Conservation (phyloP, 2,888 invertebrate species). For the Myopa tessellatipennis region DNA sequence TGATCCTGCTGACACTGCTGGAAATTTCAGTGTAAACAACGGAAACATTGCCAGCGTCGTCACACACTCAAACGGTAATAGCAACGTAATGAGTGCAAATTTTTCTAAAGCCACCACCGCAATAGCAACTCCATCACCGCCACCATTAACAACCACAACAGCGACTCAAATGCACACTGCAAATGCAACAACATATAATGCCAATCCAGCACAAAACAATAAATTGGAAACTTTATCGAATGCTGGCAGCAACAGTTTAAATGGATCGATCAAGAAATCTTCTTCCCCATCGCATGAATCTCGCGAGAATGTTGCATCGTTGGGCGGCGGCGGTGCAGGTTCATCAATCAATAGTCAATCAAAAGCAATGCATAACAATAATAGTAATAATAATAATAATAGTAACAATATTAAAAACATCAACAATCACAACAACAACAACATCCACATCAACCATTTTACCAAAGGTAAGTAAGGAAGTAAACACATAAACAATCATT, state of each 20-base stretch:
- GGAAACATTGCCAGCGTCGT: slow-evolving; percentile 40
- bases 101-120: slow-evolving; percentile 33
- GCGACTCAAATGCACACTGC: slow-evolving; percentile 2
- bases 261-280: slow-evolving; percentile 40
- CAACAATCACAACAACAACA: slow-evolving; percentile 44
- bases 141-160: slow-evolving; percentile 40
- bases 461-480: slow-evolving; percentile 57
- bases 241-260: slow-evolving; percentile 45
- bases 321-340: slow-evolving; percentile 60
- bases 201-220: not conserved
- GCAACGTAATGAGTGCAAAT: slow-evolving; percentile 42
- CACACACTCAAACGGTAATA: slow-evolving; percentile 37
- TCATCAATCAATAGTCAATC: slow-evolving; percentile 64
- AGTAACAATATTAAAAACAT: slow-evolving; percentile 51
- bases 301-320: slow-evolving; percentile 62
- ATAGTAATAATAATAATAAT: slow-evolving; percentile 48
- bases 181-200: not conserved
- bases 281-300: slow-evolving; percentile 56
- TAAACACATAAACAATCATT: no score
- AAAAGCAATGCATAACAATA: slow-evolving; percentile 46
- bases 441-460: slow-evolving; percentile 56
- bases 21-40: slow-evolving; percentile 60
- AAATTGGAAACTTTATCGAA: slow-evolving; percentile 46
- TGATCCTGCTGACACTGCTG: slow-evolving; percentile 41
- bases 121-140: slow-evolving; percentile 41